Evolutionary conservation across 1,140 invertebrate genomes (phyloP).

Genomic region (Cyclargus thomasi): DNA sequence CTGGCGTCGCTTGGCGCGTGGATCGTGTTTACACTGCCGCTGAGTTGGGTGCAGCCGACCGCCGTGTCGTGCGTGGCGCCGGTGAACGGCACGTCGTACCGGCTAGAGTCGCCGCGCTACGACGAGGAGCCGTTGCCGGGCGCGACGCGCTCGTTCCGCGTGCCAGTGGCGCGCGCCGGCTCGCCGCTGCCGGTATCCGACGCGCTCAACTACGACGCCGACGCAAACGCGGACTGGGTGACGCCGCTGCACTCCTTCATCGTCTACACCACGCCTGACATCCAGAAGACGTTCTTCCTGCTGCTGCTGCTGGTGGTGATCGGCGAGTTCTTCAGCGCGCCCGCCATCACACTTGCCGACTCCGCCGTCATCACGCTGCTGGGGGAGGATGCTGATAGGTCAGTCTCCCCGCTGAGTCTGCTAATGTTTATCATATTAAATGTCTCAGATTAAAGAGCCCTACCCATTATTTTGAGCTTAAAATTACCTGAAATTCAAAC

Average conservation of each 20-base stretch:
- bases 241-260: conserved; percentile 95
- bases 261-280: conserved; percentile 90
- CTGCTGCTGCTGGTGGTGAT: conserved; percentile 93
- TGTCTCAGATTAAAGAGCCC: too few species aligned
- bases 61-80: conserved; percentile 89
- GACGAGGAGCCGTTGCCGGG: conserved; percentile 45
- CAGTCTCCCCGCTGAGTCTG: too few species aligned
- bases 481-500: too few species aligned
- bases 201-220: conserved; percentile 88
- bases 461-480: too few species aligned
- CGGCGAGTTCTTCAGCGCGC: conserved; percentile 98
- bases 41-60: conserved; percentile 96
- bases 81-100: conserved; percentile 82
- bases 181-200: conserved; percentile 84
- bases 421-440: too few species aligned
- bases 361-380: conserved; percentile 93
- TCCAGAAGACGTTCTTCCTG: conserved; percentile 97
- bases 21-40: conserved; percentile 96
- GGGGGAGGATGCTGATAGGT: conserved; percentile 92
- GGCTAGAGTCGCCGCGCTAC: conserved; percentile 72
- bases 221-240: conserved; percentile 85
- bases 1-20: conserved; percentile 94
- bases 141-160: conserved; percentile 41
- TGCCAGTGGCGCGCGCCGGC: conserved; percentile 72
- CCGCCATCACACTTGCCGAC: conserved; percentile 97